A percentile compares a stretch with the other conserved stretches of the same genome.
These are phyloP conservation scores for Syrrhaptes paradoxus DNA, from an alignment of 2,113 vertebrate species.

Conservation along the genomic window DNA sequence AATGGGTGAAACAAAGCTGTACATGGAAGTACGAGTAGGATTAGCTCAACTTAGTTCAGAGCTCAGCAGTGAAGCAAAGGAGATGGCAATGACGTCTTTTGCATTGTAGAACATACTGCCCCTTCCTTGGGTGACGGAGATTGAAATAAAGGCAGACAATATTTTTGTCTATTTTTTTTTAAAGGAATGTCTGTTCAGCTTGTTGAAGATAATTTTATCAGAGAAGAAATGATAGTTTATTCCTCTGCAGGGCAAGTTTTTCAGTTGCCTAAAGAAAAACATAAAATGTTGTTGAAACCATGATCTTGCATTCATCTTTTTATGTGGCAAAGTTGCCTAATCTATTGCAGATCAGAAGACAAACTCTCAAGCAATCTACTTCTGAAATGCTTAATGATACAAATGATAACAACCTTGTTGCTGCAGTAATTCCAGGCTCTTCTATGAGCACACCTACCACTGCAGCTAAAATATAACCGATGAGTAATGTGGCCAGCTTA, in stretches of 20 bases:
- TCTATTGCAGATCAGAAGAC: background rate
- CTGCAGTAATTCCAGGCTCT: background rate
- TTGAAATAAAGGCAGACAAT: background rate
- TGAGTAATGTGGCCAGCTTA: background rate
- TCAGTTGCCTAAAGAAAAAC: background rate
- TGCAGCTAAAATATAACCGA: background rate
- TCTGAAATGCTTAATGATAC: background rate
- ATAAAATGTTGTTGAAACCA: background rate
- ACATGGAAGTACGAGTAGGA: background rate
- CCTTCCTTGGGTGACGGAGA: background rate
- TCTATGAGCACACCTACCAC: background rate
- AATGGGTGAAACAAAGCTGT: background rate
- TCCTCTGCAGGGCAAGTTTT: background rate
- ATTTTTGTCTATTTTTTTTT: background rate
- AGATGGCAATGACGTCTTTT: background rate
- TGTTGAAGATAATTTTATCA: background rate
- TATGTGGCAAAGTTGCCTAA: background rate
- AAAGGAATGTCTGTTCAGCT: background rate
- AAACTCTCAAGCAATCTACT: background rate
- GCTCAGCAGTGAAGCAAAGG: background rate
- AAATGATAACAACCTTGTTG: background rate
- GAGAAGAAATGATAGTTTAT: background rate
- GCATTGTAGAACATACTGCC: background rate
- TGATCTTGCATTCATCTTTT: background rate
- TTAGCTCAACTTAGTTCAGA: background rate